These are phyloP conservation scores for Penaeus japonicus DNA, from an alignment of 1,140 invertebrate genomes.

Conservation along the genomic window DNA sequence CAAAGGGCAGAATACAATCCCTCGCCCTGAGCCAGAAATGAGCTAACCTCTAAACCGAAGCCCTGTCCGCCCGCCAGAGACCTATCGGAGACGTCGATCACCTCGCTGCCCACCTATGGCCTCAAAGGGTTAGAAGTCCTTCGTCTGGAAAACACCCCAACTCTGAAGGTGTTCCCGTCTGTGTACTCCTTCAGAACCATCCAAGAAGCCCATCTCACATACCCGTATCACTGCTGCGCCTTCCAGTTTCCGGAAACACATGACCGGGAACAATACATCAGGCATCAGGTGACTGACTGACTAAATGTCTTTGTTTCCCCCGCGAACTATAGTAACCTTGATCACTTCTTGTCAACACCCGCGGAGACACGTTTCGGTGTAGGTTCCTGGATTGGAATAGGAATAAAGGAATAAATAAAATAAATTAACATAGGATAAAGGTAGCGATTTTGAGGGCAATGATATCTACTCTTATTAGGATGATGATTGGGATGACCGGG, in stretches of 20 bases:
- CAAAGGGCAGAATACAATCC: background rate
- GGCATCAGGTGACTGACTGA: slow-evolving; percentile 61
- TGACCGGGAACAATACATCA: slow-evolving; percentile 70
- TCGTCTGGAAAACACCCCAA: slow-evolving; percentile 74
- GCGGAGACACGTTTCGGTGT: too few species aligned
- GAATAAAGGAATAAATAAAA: too few species aligned
- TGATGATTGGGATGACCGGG: too few species aligned
- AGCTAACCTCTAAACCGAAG: background rate
- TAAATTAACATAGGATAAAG: too few species aligned
- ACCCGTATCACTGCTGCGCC: slow-evolving; percentile 89
- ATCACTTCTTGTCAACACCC: too few species aligned
- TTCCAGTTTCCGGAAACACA: slow-evolving; percentile 83
- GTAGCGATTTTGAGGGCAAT: too few species aligned
- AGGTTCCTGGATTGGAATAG: too few species aligned
- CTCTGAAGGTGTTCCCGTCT: slow-evolving; percentile 81
- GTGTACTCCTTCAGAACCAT: slow-evolving; percentile 77
- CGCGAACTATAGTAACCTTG: background rate
- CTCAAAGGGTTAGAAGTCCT: slow-evolving; percentile 76
- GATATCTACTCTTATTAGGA: too few species aligned
- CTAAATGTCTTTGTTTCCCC: background rate
- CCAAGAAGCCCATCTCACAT: slow-evolving; percentile 74
- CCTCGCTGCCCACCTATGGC: slow-evolving; percentile 75
- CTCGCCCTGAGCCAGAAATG: background rate
- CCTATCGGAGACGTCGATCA: slow-evolving; percentile 78
- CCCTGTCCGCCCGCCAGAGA: slow-evolving; percentile 68